These are phyloP conservation scores for Trididemnum clinides DNA, from an alignment of 23 tunicate species.

Conservation along the genomic window DNA sequence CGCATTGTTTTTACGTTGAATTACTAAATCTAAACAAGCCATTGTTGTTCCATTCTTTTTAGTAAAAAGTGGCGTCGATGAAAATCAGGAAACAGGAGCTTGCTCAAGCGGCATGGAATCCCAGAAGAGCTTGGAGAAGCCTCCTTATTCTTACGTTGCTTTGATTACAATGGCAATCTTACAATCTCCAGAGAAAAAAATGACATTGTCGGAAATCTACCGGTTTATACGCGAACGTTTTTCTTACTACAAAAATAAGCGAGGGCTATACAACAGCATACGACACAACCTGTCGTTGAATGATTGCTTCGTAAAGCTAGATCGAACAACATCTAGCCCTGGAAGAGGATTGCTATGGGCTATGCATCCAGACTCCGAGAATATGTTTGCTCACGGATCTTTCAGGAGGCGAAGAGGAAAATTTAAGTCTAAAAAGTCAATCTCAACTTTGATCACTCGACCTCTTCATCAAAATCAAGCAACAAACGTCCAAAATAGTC, in stretches of 20 bases:
- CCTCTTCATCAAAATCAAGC: too few species aligned
- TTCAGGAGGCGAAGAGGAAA: background rate
- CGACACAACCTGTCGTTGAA: conserved; percentile 1
- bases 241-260: background rate
- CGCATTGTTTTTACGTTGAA: too few species aligned
- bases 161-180: background rate
- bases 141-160: background rate
- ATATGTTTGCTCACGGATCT: background rate
- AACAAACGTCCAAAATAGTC: too few species aligned
- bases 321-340: background rate
- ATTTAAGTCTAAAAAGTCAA: background rate
- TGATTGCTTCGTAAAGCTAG: background rate
- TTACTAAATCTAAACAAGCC: too few species aligned
- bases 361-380: background rate
- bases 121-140: too few species aligned
- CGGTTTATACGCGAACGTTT: background rate
- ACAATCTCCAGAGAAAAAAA: background rate
- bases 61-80: too few species aligned
- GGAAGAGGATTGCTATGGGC: background rate
- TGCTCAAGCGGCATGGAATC: too few species aligned
- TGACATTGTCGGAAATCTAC: background rate
- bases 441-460: background rate
- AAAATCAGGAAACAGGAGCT: too few species aligned
- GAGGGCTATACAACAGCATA: background rate
- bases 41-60: too few species aligned